These are phyloP conservation scores for Ectobius pallidus DNA, from an alignment of 2,888 invertebrate species.

Conservation along the genomic window DNA sequence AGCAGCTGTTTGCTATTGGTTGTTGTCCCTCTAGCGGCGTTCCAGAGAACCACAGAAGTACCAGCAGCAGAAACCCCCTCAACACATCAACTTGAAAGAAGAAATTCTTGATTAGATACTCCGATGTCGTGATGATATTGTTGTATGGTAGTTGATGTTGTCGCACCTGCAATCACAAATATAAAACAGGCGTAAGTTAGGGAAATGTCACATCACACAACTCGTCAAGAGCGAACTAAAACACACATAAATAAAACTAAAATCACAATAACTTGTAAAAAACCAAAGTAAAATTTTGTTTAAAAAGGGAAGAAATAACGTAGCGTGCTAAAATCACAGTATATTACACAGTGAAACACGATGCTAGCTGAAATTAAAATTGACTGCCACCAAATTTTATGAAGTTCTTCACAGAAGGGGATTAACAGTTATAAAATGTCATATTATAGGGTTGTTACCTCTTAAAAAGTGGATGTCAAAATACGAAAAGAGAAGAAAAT, in stretches of 20 bases:
- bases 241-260: too few relatives aligned
- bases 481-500: background rate
- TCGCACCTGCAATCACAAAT: conserved; percentile 20
- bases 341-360: too few relatives aligned
- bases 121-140: conserved; percentile 6
- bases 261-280: too few relatives aligned
- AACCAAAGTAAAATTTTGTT: too few relatives aligned
- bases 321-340: too few relatives aligned
- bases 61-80: conserved; percentile 13
- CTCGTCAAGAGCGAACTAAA: too few relatives aligned
- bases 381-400: too few relatives aligned
- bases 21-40: conserved; percentile 38
- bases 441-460: background rate
- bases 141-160: conserved; percentile 8
- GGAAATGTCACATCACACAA: background rate
- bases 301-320: too few relatives aligned
- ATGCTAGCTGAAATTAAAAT: too few relatives aligned
- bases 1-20: conserved; percentile 39
- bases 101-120: conserved; percentile 3
- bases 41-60: conserved; percentile 22
- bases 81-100: conserved; percentile 12
- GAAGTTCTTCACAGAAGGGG: too few relatives aligned
- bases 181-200: too few relatives aligned
- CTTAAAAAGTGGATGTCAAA: background rate
- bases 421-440: too few relatives aligned